phyloP scores from a whole-genome alignment of 2,888 invertebrate genomes.

The Gastracanthus pulcherrimus region DNA sequence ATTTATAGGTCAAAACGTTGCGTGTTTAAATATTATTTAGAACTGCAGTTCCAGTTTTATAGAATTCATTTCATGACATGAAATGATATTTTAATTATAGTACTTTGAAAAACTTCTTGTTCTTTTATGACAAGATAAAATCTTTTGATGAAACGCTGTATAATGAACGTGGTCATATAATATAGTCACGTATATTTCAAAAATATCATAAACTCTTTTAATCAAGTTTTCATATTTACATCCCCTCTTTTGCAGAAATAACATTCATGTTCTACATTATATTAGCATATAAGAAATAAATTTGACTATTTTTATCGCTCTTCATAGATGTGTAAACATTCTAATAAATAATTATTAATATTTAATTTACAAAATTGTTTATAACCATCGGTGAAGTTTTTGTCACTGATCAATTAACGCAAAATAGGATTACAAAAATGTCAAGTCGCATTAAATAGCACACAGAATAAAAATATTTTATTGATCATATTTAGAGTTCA shows the following conservation, averaged over 20 bases:
- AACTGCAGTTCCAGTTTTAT: neutral
- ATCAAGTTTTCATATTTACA: too few relatives aligned
- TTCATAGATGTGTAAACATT: neutral
- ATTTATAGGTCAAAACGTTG: neutral
- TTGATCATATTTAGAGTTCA: too few relatives aligned
- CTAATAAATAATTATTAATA: neutral
- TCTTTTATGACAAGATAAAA: neutral
- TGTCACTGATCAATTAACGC: too few relatives aligned
- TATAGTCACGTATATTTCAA: neutral
- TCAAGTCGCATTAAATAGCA: too few relatives aligned
- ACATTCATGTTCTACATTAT: too few relatives aligned
- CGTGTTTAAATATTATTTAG: neutral
- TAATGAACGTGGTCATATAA: neutral
- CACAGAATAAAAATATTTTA: too few relatives aligned
- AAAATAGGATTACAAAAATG: too few relatives aligned
- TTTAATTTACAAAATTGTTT: neutral
- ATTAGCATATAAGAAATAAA: too few relatives aligned
- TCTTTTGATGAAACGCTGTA: neutral
- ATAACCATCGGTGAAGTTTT: too few relatives aligned
- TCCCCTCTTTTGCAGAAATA: too few relatives aligned
- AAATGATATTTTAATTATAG: neutral
- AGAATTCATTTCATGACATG: neutral
- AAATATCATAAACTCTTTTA: neutral
- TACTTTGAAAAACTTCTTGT: neutral
- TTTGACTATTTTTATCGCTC: neutral